Percentiles rank a stretch among this genome's conserved stretches.
phyloP scores from a whole-genome alignment of 1,140 invertebrate species.

The Drosophila eugracilis region DNA sequence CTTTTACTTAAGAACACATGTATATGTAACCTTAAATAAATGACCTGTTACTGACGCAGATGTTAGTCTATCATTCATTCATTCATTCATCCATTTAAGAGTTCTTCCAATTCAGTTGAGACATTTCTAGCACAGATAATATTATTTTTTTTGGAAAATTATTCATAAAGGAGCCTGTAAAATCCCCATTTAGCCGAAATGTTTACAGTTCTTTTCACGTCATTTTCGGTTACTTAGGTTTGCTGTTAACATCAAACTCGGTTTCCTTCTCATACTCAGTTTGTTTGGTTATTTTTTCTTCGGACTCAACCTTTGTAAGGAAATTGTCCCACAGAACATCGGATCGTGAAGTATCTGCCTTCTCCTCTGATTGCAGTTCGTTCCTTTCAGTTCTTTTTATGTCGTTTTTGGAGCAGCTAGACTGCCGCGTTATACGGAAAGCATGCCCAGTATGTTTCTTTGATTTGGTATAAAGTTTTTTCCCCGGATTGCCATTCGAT shows the following conservation, averaged over 20 bases:
- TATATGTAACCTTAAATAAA: no score
- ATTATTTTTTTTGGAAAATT: constrained; percentile 92
- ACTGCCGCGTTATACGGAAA: constrained; percentile 50
- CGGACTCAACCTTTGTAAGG: constrained; percentile 88
- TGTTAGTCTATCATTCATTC: constrained; percentile 95
- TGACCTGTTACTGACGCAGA: constrained; percentile 87
- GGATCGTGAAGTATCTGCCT: constrained; percentile 88
- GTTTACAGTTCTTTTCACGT: constrained; percentile 38
- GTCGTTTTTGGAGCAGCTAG: constrained; percentile 6
- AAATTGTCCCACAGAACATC: constrained; percentile 91
- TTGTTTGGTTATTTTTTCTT: constrained; percentile 11
- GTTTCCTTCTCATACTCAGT: background rate
- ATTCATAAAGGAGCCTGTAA: constrained; percentile 89
- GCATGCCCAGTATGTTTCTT: constrained; percentile 2
- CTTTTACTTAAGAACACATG: no score
- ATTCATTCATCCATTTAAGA: constrained; percentile 95
- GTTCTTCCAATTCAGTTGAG: constrained; percentile 95
- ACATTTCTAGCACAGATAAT: constrained; percentile 94
- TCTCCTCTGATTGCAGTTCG: constrained; percentile 84
- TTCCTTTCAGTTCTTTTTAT: constrained; percentile 53
- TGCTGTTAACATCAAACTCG: no score
- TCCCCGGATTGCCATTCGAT: constrained; percentile 29
- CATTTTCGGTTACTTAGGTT: background rate
- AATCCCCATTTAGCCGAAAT: constrained; percentile 80
- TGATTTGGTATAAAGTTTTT: constrained; percentile 22